Conservation (phyloP, 2,888 invertebrate genomes). For the Parthenolecanium corni region DNA sequence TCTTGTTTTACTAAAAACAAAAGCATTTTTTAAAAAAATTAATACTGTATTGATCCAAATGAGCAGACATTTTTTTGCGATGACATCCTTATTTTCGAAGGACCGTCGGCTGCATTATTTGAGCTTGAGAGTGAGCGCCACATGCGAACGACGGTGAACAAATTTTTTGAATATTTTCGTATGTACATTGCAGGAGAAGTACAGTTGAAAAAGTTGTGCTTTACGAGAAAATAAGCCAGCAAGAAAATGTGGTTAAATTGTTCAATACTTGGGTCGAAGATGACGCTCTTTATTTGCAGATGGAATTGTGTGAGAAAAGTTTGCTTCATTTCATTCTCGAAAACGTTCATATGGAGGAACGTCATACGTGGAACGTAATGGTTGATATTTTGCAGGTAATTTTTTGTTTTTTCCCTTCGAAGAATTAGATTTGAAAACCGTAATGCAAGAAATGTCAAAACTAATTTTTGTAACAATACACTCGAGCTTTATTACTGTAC, state of each 20-base stretch:
- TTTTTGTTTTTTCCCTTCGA: no score
- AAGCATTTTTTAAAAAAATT: no score
- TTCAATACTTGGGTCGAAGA: constrained; percentile 22
- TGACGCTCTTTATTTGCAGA: constrained; percentile 16
- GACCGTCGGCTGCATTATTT: no score
- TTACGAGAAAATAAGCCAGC: constrained; percentile 16
- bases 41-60: no score
- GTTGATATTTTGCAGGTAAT: constrained; percentile 15
- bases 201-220: constrained; percentile 12
- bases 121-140: no score
- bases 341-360: constrained; percentile 14
- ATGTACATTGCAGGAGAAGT: constrained; percentile 7
- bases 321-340: constrained; percentile 14
- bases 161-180: not conserved
- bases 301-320: constrained; percentile 21
- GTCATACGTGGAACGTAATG: constrained; percentile 22
- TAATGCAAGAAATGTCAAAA: no score
- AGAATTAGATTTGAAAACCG: not conserved
- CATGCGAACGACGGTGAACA: not conserved
- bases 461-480: no score
- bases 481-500: not conserved
- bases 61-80: no score
- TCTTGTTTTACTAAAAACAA: no score
- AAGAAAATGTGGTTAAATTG: constrained; percentile 15
- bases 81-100: no score